A percentile compares a stretch with the other conserved stretches of the same genome.
Conservation (phyloP, 2,888 invertebrate species). For the Tipula unca region DNA sequence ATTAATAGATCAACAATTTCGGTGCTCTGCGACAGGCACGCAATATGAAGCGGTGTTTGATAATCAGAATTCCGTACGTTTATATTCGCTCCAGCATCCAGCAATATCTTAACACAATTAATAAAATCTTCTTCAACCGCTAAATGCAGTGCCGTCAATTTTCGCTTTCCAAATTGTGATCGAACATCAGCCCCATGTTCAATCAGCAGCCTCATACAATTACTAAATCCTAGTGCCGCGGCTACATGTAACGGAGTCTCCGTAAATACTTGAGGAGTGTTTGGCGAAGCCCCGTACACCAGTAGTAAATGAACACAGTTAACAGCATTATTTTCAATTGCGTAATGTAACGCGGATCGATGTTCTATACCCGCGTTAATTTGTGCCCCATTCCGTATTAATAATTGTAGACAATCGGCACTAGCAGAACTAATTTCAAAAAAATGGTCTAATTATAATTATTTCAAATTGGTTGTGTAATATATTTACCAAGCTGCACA, state of each 20-base stretch:
- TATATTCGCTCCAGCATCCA: constrained; percentile 68
- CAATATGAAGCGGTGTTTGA: constrained; percentile 78
- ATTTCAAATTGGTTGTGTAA: neutral
- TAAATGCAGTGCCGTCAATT: constrained; percentile 70
- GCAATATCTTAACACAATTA: constrained; percentile 61
- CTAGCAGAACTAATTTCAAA: constrained; percentile 33
- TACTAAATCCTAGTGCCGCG: constrained; percentile 60
- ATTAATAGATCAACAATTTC: constrained; percentile 68
- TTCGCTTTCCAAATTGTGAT: constrained; percentile 59
- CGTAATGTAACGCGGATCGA: constrained; percentile 74
- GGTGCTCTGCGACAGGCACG: constrained; percentile 68
- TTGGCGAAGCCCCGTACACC: constrained; percentile 70
- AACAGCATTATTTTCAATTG: constrained; percentile 65
- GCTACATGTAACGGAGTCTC: constrained; percentile 81
- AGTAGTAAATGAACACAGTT: constrained; percentile 67
- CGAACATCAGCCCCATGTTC: constrained; percentile 71
- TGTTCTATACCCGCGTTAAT: constrained; percentile 64
- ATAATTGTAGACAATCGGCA: constrained; percentile 44
- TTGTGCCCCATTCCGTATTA: constrained; percentile 67
- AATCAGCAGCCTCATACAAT: constrained; percentile 63
- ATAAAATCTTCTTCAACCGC: constrained; percentile 81
- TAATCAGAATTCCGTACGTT: constrained; percentile 64
- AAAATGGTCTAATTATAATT: neutral
- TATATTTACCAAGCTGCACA: constrained; percentile 59
- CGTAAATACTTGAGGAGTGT: constrained; percentile 75